Evolutionary conservation across 2,797 vertebrate genomes (phyloP).

Genomic region (Myotis findleyi): DNA sequence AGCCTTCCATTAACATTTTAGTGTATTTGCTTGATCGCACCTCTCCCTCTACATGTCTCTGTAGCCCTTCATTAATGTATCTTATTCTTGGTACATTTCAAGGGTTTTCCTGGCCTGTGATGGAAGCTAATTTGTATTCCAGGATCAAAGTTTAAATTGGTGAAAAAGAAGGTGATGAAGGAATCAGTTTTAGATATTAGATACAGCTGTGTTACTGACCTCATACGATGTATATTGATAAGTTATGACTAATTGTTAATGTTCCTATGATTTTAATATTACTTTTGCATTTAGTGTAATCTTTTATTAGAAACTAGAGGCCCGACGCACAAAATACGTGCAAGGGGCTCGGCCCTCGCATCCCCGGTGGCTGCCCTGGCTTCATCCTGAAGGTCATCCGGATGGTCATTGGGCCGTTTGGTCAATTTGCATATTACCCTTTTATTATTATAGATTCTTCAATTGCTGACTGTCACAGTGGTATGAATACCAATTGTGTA

Average conservation of each 20-base stretch:
- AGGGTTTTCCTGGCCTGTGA: not conserved
- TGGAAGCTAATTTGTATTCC: not conserved
- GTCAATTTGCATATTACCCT: no score
- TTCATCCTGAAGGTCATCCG: no score
- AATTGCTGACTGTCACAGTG: fast-evolving
- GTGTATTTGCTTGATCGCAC: not conserved
- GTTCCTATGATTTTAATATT: not conserved
- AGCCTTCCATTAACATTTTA: not conserved
- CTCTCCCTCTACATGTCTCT: not conserved
- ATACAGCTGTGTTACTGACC: not conserved
- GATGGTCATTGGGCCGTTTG: no score
- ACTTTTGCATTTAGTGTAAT: not conserved
- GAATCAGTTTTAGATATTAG: not conserved
- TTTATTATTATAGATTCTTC: not conserved
- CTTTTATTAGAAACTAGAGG: not conserved
- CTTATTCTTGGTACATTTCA: not conserved
- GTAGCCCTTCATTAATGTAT: not conserved
- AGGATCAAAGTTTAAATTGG: not conserved
- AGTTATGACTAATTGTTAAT: not conserved
- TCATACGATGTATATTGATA: not conserved
- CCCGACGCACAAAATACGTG: no score
- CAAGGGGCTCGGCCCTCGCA: no score
- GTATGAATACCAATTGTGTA: fast-evolving
- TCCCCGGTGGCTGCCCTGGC: no score
- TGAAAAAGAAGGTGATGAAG: not conserved